A percentile compares a stretch with the other conserved stretches of the same genome.
These are phyloP conservation scores for Hemiscyllium ocellatum DNA, from an alignment of 2,113 vertebrate genomes.

Conservation along the genomic window DNA sequence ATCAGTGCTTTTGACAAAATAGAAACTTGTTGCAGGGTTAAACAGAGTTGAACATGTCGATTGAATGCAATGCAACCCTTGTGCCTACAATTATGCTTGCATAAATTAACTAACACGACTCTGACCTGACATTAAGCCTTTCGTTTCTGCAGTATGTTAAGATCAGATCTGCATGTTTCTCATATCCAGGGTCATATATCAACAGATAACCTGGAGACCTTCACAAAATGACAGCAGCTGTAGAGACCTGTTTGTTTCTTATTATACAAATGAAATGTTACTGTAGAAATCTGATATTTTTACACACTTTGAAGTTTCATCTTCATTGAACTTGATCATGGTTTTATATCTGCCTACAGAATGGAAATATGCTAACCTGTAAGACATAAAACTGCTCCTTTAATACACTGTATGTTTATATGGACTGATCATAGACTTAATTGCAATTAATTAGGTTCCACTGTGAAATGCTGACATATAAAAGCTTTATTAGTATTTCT, in stretches of 20 bases:
- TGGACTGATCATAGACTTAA: background rate
- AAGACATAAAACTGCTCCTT: background rate
- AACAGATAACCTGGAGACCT: background rate
- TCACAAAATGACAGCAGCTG: background rate
- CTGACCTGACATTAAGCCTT: background rate
- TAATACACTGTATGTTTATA: background rate
- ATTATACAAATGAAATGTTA: background rate
- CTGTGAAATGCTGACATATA: background rate
- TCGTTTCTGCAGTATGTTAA: background rate
- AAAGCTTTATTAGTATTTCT: conserved; percentile 27
- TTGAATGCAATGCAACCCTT: background rate
- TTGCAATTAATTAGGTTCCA: conserved; percentile 18
- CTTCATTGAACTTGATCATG: background rate
- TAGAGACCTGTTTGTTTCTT: background rate
- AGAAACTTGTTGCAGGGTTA: background rate
- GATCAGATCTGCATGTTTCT: background rate
- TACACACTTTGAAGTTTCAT: background rate
- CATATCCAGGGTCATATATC: background rate
- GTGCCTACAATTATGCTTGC: background rate
- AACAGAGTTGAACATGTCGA: background rate
- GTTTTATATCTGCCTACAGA: background rate
- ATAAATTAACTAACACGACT: background rate
- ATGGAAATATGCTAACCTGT: background rate
- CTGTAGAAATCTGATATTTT: background rate
- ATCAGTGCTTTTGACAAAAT: background rate